These are phyloP conservation scores for Catostomus latipinnis DNA, from an alignment of 2,797 vertebrate genomes.

Conservation along the genomic window DNA sequence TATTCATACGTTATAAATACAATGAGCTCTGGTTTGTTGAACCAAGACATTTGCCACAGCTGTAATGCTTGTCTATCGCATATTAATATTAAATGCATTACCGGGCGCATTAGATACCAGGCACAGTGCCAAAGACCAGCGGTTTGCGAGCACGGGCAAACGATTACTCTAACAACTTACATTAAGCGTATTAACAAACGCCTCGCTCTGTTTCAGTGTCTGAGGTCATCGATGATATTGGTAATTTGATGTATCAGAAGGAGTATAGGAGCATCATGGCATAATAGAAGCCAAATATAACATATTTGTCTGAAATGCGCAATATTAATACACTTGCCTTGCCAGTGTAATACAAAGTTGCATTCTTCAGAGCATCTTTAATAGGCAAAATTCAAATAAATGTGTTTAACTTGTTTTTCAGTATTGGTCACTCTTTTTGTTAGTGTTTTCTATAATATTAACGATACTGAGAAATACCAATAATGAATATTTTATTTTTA, in stretches of 20 bases:
- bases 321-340: too few species aligned
- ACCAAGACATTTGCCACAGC: not conserved
- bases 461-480: too few species aligned
- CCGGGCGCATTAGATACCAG: conserved; percentile 22
- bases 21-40: not conserved
- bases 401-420: too few species aligned
- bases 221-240: not conserved
- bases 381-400: too few species aligned
- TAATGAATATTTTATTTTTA: too few species aligned
- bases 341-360: too few species aligned
- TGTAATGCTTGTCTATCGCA: not conserved
- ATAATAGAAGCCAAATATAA: too few species aligned
- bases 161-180: not conserved
- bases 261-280: too few species aligned
- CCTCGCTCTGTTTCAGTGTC: not conserved
- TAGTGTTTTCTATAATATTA: too few species aligned
- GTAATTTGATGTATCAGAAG: not conserved
- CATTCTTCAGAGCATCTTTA: too few species aligned
- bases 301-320: too few species aligned
- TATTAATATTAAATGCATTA: conserved; percentile 5
- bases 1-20: not conserved
- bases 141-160: not conserved
- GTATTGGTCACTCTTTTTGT: too few species aligned
- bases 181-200: conserved; percentile 4
- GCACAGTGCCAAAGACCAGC: conserved; percentile 1